These are phyloP conservation scores for Rhinoraja longicauda DNA, from an alignment of 2,797 vertebrate species.

Conservation along the genomic window DNA sequence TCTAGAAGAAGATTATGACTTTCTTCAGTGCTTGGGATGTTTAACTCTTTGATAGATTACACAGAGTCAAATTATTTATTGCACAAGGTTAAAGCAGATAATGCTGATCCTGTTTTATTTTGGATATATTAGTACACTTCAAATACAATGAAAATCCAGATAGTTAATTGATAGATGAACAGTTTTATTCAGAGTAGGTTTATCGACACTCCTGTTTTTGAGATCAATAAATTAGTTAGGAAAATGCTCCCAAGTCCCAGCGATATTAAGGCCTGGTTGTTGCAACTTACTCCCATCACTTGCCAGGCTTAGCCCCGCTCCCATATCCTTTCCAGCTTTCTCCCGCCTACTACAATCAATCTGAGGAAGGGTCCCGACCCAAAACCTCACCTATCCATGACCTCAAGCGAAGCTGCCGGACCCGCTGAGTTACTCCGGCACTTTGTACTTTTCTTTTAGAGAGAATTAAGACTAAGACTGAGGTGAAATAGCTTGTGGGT, in stretches of 20 bases:
- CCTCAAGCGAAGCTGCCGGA: too few species aligned
- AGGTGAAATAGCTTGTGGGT: too few species aligned
- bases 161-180: not conserved
- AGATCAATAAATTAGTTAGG: not conserved
- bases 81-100: not conserved
- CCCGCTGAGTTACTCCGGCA: too few species aligned
- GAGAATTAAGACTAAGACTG: too few species aligned
- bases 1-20: not conserved
- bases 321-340: too few species aligned
- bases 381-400: too few species aligned
- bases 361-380: too few species aligned
- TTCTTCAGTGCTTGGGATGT: conserved; percentile 1
- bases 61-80: not conserved
- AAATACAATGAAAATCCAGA: not conserved
- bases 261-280: too few species aligned
- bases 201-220: not conserved
- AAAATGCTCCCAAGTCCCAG: not conserved
- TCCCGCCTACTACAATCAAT: too few species aligned
- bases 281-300: too few species aligned
- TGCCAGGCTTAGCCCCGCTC: too few species aligned
- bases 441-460: too few species aligned
- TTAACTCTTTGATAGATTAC: not conserved
- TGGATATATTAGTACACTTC: not conserved
- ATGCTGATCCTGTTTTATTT: not conserved
- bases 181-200: not conserved